Conservation (phyloP, 1,140 invertebrate genomes). For the Copidosoma floridanum region DNA sequence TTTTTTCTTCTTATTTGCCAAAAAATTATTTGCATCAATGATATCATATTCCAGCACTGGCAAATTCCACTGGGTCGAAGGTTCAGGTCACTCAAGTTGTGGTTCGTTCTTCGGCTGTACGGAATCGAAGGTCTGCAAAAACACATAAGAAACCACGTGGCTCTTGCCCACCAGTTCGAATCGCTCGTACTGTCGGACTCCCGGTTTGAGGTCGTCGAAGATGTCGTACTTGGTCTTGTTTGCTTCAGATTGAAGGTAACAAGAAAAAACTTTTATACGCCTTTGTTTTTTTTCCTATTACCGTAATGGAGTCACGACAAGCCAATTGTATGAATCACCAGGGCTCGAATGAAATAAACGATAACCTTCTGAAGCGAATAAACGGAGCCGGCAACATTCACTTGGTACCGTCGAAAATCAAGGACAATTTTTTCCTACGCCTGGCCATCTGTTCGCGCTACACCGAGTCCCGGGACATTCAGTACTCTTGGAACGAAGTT, state of each 20-base stretch:
- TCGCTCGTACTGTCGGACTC: slow-evolving; percentile 65
- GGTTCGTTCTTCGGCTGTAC: slow-evolving; percentile 93
- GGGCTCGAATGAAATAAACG: slow-evolving; percentile 81
- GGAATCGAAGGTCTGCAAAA: slow-evolving; percentile 85
- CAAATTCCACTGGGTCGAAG: slow-evolving; percentile 94
- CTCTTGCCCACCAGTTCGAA: slow-evolving; percentile 83
- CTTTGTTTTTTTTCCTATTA: not conserved
- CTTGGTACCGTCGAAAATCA: slow-evolving; percentile 87
- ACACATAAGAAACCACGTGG: slow-evolving; percentile 79
- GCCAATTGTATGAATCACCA: slow-evolving; percentile 37
- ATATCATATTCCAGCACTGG: slow-evolving; percentile 90
- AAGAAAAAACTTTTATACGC: not conserved
- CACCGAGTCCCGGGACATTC: slow-evolving; percentile 79
- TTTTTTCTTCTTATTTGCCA: no score
- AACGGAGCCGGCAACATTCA: slow-evolving; percentile 93
- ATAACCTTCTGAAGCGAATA: slow-evolving; percentile 78
- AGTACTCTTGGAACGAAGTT: slow-evolving; percentile 85
- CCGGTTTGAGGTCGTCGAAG: slow-evolving; percentile 83
- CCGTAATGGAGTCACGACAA: no score
- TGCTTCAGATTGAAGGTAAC: slow-evolving; percentile 91
- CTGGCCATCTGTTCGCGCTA: slow-evolving; percentile 88
- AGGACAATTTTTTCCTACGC: slow-evolving; percentile 81
- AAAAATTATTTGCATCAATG: not conserved
- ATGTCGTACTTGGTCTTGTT: slow-evolving; percentile 87
- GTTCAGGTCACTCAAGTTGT: slow-evolving; percentile 92